Evolutionary conservation across 2,888 invertebrate genomes (phyloP).

Genomic region (Volucella bombylans): DNA sequence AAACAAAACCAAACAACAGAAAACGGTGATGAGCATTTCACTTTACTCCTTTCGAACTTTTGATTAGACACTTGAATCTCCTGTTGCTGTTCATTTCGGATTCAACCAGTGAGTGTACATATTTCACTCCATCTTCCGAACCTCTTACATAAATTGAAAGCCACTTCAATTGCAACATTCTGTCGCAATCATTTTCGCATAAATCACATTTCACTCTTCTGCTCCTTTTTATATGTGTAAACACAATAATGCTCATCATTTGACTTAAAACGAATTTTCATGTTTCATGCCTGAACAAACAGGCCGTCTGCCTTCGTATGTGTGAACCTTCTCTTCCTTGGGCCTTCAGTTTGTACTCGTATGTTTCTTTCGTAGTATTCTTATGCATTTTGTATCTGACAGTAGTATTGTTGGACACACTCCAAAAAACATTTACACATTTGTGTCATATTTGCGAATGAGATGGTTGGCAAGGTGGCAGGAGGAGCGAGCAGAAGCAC

Average conservation of each 20-base stretch:
- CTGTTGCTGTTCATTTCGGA: no score
- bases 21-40: slow-evolving; percentile 41
- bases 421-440: slow-evolving; percentile 28
- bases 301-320: neutral
- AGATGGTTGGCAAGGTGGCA: neutral
- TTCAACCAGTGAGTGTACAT: no score
- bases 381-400: slow-evolving; percentile 3
- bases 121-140: no score
- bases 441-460: slow-evolving; percentile 9
- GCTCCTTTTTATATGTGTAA: neutral
- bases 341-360: slow-evolving; percentile 23
- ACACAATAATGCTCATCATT: slow-evolving; percentile 12
- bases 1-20: neutral
- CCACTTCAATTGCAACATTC: neutral
- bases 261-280: slow-evolving; percentile 27
- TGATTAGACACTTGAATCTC: neutral
- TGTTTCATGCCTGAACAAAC: neutral
- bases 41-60: slow-evolving; percentile 10
- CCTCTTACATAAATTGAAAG: no score
- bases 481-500: neutral
- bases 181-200: slow-evolving; percentile 25
- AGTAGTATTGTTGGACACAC: slow-evolving; percentile 25
- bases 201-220: neutral
- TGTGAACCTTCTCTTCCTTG: slow-evolving; percentile 6
- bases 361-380: slow-evolving; percentile 5